Conservation (phyloP, 2,113 vertebrate genomes). For the Eublepharis macularius region DNA sequence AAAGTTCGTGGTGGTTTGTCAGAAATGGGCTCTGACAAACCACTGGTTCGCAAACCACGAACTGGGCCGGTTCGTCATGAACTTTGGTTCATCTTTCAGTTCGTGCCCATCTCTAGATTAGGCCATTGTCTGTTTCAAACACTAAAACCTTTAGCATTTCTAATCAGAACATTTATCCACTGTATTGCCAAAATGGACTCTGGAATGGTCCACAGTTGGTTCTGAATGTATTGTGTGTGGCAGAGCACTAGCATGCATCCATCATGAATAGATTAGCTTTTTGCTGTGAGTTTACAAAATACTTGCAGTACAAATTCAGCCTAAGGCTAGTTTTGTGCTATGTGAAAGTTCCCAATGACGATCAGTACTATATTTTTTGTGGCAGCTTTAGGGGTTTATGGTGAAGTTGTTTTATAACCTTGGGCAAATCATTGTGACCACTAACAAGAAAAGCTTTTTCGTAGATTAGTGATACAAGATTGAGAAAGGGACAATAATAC, state of each 20-base stretch:
- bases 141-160: neutral
- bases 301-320: neutral
- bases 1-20: too few relatives aligned
- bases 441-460: neutral
- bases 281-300: neutral
- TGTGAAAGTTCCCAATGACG: neutral
- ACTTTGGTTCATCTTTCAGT: too few relatives aligned
- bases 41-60: too few relatives aligned
- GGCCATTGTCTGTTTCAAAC: neutral
- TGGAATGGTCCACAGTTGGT: neutral
- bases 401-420: neutral
- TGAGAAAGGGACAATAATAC: neutral
- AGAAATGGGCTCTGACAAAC: too few relatives aligned
- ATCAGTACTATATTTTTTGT: neutral
- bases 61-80: too few relatives aligned
- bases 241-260: too few relatives aligned
- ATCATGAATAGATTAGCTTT: neutral
- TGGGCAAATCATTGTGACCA: neutral
- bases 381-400: too few relatives aligned
- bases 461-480: neutral
- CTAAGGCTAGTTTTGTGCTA: neutral
- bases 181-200: neutral
- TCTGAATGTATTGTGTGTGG: too few relatives aligned
- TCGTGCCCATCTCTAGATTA: too few relatives aligned
- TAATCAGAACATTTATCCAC: neutral